phyloP scores from a whole-genome alignment of 2,113 vertebrate genomes.

The Sturnus vulgaris region DNA sequence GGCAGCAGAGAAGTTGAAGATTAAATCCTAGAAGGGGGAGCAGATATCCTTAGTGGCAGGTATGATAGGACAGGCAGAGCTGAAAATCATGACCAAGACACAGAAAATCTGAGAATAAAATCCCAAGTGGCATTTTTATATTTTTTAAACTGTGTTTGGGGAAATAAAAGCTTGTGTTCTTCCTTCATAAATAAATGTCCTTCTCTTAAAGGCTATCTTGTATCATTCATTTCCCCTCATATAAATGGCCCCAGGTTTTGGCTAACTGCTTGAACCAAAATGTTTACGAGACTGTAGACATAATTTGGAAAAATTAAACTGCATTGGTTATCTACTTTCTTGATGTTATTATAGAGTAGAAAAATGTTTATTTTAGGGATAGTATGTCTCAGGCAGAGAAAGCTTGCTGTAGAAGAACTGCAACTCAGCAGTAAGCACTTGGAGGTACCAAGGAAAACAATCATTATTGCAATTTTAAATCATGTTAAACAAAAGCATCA shows the following conservation, averaged over 20 bases:
- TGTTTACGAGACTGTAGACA: neutral
- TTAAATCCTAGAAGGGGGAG: neutral
- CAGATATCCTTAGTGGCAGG: neutral
- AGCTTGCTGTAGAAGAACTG: neutral
- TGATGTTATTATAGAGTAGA: neutral
- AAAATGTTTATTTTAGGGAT: neutral
- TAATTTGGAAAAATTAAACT: neutral
- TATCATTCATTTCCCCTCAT: neutral
- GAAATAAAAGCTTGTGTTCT: neutral
- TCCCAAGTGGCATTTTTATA: fast-evolving
- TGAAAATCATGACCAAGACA: neutral
- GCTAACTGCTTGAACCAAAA: neutral
- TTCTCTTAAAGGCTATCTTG: neutral
- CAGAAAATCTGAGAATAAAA: neutral
- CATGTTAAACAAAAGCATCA: slow-evolving; percentile 1
- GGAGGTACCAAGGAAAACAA: neutral
- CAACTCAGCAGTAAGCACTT: neutral
- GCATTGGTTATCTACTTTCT: neutral
- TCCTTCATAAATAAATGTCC: neutral
- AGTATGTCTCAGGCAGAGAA: neutral
- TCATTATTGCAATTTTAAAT: slow-evolving; percentile 2
- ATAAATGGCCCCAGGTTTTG: neutral
- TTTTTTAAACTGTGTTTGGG: neutral
- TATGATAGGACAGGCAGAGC: neutral
- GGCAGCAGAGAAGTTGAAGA: neutral